phyloP scores from a whole-genome alignment of 2,888 invertebrate genomes.

The Xylota segnis region DNA sequence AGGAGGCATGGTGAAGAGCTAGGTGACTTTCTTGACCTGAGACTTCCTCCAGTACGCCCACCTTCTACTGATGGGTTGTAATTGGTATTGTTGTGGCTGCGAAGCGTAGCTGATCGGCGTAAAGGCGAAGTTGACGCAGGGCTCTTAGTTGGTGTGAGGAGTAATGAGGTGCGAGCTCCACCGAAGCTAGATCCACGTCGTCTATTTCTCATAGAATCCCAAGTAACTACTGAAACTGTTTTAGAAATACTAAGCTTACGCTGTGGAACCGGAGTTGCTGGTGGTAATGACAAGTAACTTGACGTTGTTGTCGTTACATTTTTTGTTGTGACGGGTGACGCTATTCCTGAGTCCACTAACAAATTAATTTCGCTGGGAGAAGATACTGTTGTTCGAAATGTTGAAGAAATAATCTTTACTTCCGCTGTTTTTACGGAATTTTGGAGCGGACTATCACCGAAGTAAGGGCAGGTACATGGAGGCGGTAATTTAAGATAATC shows the following conservation, averaged over 20 bases:
- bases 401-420: conserved; percentile 85
- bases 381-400: conserved; percentile 75
- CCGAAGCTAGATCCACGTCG: conserved; percentile 90
- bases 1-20: conserved; percentile 86
- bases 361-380: conserved; percentile 38
- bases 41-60: conserved; percentile 16
- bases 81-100: conserved; percentile 85
- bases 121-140: conserved; percentile 83
- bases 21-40: conserved; percentile 82
- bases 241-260: conserved; percentile 85
- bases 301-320: conserved; percentile 42
- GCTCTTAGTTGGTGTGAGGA: conserved; percentile 86
- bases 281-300: conserved; percentile 77
- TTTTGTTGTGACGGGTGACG: conserved; percentile 32
- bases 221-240: conserved; percentile 88
- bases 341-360: conserved; percentile 24
- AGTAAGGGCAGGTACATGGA: conserved; percentile 93
- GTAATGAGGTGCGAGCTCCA: conserved; percentile 87
- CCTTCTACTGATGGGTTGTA: conserved; percentile 75
- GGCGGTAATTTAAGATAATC: conserved; percentile 87
- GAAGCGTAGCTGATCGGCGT: conserved; percentile 87
- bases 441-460: conserved; percentile 88
- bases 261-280: conserved; percentile 80
- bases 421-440: conserved; percentile 84
- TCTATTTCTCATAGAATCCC: conserved; percentile 88